Evolutionary conservation across 1,140 invertebrate genomes (phyloP).

Genomic region (Listronotus bonariensis): DNA sequence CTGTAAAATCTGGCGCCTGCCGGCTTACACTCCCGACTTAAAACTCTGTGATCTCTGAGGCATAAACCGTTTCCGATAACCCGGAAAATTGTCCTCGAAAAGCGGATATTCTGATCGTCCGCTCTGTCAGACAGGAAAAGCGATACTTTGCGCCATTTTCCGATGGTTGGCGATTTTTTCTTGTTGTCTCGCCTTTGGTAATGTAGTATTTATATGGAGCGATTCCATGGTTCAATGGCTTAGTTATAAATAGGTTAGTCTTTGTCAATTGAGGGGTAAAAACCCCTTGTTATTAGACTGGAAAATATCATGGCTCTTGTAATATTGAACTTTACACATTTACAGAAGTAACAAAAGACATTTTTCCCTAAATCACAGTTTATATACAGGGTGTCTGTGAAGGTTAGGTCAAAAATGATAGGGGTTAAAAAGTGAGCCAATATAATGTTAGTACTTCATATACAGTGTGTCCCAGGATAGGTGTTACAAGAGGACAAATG

Average conservation of each 20-base stretch:
- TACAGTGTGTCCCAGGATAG: too few species aligned
- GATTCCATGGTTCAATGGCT: constrained; percentile 1
- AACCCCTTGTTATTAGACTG: constrained; percentile 3
- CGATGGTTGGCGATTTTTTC: background rate
- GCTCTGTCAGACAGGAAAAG: constrained; percentile 13
- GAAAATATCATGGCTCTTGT: background rate
- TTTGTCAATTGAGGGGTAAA: background rate
- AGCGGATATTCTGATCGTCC: background rate
- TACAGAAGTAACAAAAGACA: too few species aligned
- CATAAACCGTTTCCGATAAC: constrained; percentile 8
- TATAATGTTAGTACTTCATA: too few species aligned
- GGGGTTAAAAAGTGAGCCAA: too few species aligned
- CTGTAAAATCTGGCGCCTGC: constrained; percentile 1
- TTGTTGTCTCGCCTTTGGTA: background rate
- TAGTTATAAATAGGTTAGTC: constrained; percentile 14
- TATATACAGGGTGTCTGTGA: too few species aligned
- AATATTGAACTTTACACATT: too few species aligned
- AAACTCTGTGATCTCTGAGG: constrained; percentile 3
- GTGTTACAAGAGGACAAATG: too few species aligned
- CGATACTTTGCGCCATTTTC: constrained; percentile 14
- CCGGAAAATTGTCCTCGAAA: constrained; percentile 5
- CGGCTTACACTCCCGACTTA: background rate
- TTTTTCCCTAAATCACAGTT: too few species aligned
- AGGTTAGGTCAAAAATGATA: too few species aligned
- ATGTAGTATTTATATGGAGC: background rate